These are phyloP conservation scores for Corvus cornix DNA, from an alignment of 2,113 vertebrate species.

Conservation along the genomic window DNA sequence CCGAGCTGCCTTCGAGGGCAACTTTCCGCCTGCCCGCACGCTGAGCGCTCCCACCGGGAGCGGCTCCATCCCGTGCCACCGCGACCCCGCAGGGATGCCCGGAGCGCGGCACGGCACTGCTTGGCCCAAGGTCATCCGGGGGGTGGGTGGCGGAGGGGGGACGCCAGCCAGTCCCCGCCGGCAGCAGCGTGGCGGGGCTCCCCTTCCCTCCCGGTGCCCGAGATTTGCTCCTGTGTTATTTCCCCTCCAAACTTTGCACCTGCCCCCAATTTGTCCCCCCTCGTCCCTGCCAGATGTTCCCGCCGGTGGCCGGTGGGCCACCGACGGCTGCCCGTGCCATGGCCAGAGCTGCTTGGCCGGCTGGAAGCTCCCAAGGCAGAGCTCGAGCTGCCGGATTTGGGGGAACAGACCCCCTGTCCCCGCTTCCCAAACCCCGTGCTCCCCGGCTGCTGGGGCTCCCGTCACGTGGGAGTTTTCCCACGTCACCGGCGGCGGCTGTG, in stretches of 20 bases:
- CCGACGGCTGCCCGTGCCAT: neutral
- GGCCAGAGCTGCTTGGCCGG: fast-evolving
- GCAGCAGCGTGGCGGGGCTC: neutral
- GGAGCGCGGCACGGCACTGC: neutral
- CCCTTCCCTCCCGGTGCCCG: neutral
- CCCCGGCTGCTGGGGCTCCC: neutral
- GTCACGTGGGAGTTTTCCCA: neutral
- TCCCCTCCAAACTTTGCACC: neutral
- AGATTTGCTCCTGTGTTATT: fast-evolving
- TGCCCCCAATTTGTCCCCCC: neutral
- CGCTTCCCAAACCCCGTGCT: neutral
- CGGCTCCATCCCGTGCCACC: neutral
- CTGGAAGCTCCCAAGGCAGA: neutral
- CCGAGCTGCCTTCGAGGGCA: neutral
- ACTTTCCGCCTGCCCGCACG: neutral
- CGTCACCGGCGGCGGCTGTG: neutral
- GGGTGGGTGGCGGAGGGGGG: neutral
- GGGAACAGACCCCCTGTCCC: neutral
- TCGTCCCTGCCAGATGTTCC: neutral
- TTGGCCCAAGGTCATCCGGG: constrained; percentile 44
- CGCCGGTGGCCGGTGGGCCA: fast-evolving
- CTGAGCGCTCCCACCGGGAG: neutral
- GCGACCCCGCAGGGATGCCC: neutral
- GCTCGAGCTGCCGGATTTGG: neutral
- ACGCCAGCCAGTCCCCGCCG: fast-evolving